These are phyloP conservation scores for Anoplophora glabripennis DNA, from an alignment of 1,140 invertebrate species.

Conservation along the genomic window DNA sequence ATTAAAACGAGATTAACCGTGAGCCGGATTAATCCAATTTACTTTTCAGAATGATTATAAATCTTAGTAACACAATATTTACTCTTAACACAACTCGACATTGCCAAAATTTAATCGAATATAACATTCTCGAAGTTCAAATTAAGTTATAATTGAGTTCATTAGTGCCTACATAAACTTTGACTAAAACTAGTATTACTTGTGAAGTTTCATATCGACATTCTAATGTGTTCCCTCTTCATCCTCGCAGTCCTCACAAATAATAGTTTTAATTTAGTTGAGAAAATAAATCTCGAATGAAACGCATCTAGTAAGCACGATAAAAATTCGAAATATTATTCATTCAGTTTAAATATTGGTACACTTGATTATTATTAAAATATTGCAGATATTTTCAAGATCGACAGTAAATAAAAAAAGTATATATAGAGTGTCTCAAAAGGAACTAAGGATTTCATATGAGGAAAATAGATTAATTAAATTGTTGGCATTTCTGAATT, in stretches of 20 bases:
- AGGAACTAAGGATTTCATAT: no score
- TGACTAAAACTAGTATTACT: slow-evolving; percentile 20
- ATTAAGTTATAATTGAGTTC: slow-evolving; percentile 25
- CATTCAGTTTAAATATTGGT: no score
- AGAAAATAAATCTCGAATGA: background rate
- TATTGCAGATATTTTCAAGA: no score
- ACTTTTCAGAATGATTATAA: slow-evolving; percentile 29
- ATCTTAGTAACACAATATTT: slow-evolving; percentile 27
- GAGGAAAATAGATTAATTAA: no score
- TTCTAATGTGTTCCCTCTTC: slow-evolving; percentile 21
- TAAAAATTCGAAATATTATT: no score
- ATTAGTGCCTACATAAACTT: slow-evolving; percentile 16
- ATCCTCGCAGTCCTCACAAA: background rate
- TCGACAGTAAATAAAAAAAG: no score
- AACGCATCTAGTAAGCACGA: no score
- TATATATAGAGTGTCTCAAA: no score
- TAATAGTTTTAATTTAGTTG: background rate
- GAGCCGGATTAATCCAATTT: slow-evolving; percentile 27
- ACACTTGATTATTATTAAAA: no score
- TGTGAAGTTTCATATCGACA: slow-evolving; percentile 28
- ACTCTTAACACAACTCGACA: slow-evolving; percentile 25
- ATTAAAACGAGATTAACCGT: no score
- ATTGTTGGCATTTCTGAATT: no score
- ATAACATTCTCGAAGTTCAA: slow-evolving; percentile 11
- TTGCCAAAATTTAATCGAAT: slow-evolving; percentile 28